These are phyloP conservation scores for Pandemis corylana DNA, from an alignment of 2,888 invertebrate species.

Conservation along the genomic window DNA sequence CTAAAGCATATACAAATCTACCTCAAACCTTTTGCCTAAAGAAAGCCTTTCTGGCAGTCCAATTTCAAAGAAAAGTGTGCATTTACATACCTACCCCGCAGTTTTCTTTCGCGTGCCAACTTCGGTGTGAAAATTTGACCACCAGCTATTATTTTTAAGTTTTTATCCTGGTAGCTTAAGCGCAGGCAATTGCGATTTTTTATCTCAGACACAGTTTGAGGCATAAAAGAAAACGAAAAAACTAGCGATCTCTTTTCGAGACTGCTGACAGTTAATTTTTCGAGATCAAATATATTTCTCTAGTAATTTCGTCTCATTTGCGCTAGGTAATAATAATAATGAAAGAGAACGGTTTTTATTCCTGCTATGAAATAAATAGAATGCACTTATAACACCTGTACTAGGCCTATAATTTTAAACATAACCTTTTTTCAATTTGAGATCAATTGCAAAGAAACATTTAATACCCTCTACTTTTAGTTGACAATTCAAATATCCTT, in stretches of 20 bases:
- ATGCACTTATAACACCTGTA: background rate
- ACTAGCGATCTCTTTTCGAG: background rate
- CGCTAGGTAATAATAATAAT: background rate
- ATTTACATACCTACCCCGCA: background rate
- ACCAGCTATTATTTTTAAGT: slow-evolving; percentile 13
- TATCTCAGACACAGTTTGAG: slow-evolving; percentile 28
- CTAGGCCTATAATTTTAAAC: background rate
- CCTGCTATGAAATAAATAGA: background rate
- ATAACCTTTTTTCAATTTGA: slow-evolving; percentile 12
- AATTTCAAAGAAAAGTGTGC: slow-evolving; percentile 30
- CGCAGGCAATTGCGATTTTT: slow-evolving; percentile 15
- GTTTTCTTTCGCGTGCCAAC: slow-evolving; percentile 15
- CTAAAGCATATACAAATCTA: slow-evolving; percentile 39
- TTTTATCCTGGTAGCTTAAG: slow-evolving; percentile 24
- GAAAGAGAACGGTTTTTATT: background rate
- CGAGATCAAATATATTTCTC: background rate
- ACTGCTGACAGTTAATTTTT: background rate
- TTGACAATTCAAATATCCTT: background rate
- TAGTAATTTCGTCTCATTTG: background rate
- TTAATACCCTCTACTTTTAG: slow-evolving; percentile 12
- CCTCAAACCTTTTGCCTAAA: slow-evolving; percentile 38
- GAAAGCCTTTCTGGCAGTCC: slow-evolving; percentile 29
- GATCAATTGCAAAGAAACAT: slow-evolving; percentile 23
- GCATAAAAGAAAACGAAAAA: slow-evolving; percentile 19
- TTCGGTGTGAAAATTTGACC: slow-evolving; percentile 20